A percentile compares a stretch with the other conserved stretches of the same genome.
Conservation (phyloP, 2,113 vertebrate species). For the Todiramphus chloris region DNA sequence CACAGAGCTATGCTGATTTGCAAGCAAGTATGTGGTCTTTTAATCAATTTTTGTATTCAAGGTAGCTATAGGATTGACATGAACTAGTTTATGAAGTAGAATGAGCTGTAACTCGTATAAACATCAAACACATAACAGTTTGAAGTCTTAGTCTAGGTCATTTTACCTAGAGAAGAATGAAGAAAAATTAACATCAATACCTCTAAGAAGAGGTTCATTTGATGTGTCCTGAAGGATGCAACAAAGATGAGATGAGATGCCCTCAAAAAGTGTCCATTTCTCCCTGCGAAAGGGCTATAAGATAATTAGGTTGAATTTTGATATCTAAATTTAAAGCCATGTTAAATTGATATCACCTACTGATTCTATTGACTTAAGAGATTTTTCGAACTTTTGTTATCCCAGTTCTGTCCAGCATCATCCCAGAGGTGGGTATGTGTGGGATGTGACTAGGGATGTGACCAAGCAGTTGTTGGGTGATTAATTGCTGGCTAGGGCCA, state of each 20-base stretch:
- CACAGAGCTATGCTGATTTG: neutral
- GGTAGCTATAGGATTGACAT: neutral
- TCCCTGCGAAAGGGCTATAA: neutral
- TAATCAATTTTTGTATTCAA: neutral
- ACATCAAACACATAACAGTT: neutral
- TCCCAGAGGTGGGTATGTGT: neutral
- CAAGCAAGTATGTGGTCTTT: neutral
- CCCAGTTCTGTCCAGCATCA: neutral
- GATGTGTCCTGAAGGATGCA: neutral
- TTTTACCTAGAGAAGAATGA: neutral
- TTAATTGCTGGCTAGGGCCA: neutral
- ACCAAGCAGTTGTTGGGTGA: neutral
- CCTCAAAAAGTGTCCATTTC: neutral
- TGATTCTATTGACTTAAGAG: neutral
- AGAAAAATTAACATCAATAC: neutral
- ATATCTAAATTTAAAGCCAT: neutral
- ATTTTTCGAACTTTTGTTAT: neutral
- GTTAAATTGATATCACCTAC: neutral
- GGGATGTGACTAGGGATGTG: accelerated
- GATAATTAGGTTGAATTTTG: neutral
- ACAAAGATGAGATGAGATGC: neutral
- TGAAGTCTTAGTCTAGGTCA: neutral
- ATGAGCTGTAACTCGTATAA: neutral
- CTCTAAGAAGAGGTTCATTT: neutral
- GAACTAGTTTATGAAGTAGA: neutral